Evolutionary conservation across 2,797 vertebrate genomes (phyloP), one percentile per base, ranked within the genome.

Genomic region (Spinus pinus): DNA sequence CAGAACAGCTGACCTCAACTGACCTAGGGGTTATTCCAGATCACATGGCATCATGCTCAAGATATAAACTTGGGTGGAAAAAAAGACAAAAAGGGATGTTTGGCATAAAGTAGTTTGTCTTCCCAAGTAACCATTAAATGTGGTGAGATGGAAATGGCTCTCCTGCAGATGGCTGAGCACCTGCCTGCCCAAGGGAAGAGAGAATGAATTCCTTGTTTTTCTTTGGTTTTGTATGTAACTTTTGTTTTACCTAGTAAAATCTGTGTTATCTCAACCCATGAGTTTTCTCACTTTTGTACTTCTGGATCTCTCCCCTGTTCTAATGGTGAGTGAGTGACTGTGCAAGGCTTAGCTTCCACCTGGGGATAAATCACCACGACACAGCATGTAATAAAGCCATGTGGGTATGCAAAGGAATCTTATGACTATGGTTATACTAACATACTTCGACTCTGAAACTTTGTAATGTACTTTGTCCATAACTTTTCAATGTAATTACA

Each of bases 11-110:
- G 62, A 39, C 30, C n/a, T 42, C 44, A 69, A 2, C 22, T 19
- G 27, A 51, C 19, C 25, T 16, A 35, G 51, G 16, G 12, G 13
- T 31, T 50, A 18, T 20, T 67, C 54, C 21, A 17, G n/a, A 31
- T 47, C 28, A 21, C 41, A 24, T 16, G 21, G 23, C 35, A 54
- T 49, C 25, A 9, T 44, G 28, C n/a, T 75, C 21, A 44, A 17
- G 17, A 16, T 27, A 27, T 7, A 70, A 57, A 30, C 2, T 24
- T 44, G 23, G 15, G 16, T 0, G 0, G 20, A 50, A 12, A 33
- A 70, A 61, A 61, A 46, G 7, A 4, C 30, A 39, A 33, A 47
- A 19, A 11, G 2, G 17, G 25, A 41, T 0, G 0, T 17, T 39
- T 3, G 12, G 11, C 1, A 1, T 46, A 51, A 44, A 31, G 16